phyloP scores from a whole-genome alignment of 2,113 vertebrate genomes.

The Arothron firmamentum region DNA sequence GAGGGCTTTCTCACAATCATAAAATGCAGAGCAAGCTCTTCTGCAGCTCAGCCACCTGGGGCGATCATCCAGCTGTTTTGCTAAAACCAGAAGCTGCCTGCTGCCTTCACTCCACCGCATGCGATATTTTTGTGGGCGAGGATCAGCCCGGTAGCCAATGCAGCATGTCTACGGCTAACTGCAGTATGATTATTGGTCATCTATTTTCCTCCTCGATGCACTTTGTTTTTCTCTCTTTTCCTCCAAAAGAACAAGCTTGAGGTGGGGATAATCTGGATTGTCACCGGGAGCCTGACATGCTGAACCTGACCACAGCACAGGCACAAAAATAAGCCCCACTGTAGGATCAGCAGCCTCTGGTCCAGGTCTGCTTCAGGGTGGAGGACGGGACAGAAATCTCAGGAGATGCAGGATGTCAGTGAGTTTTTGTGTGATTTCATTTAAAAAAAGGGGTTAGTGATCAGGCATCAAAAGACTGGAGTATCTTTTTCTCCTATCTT shows the following conservation, averaged over 20 bases:
- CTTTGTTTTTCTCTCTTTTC: constrained; percentile 5
- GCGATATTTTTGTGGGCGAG: constrained; percentile 59
- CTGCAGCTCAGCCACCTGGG: constrained; percentile 52
- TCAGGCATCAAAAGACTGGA: too few relatives aligned
- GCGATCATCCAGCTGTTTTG: constrained; percentile 57
- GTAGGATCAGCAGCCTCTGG: constrained; percentile 32
- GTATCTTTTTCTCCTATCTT: too few relatives aligned
- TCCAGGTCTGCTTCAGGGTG: constrained; percentile 37
- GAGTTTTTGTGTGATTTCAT: too few relatives aligned
- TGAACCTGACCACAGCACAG: constrained; percentile 47
- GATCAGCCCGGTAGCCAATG: constrained; percentile 67
- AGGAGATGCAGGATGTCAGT: not conserved
- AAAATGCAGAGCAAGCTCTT: constrained; percentile 54
- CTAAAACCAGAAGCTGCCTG: constrained; percentile 42
- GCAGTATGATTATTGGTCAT: constrained; percentile 64
- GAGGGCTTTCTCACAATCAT: constrained; percentile 42
- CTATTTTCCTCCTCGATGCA: constrained; percentile 9
- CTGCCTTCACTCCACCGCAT: constrained; percentile 58
- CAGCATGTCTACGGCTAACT: constrained; percentile 69
- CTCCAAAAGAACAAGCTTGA: constrained; percentile 28
- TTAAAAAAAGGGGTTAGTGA: too few relatives aligned
- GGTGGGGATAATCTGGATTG: constrained; percentile 55
- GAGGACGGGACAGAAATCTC: constrained; percentile 7
- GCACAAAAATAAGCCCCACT: constrained; percentile 52
- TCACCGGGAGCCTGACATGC: constrained; percentile 34